These are phyloP conservation scores for Theodoxus fluviatilis DNA, from an alignment of 2,888 invertebrate genomes.

Conservation along the genomic window DNA sequence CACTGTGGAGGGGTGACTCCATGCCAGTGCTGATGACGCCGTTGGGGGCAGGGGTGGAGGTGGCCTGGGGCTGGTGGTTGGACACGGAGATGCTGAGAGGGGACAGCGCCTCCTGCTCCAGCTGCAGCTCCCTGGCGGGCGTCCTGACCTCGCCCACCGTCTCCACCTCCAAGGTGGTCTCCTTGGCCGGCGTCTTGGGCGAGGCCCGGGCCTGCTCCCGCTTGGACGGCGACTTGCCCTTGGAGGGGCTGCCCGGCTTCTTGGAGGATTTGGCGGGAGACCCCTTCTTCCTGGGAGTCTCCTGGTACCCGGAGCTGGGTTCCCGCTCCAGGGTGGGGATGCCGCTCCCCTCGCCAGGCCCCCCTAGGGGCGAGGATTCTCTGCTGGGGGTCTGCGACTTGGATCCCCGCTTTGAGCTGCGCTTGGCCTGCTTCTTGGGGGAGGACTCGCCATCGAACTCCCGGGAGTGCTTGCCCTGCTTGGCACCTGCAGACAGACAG, in stretches of 20 bases:
- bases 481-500: constrained; percentile 42
- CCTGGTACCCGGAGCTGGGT: constrained; percentile 27
- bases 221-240: too few species aligned
- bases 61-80: constrained; percentile 43
- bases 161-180: constrained; percentile 20
- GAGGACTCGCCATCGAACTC: constrained; percentile 44
- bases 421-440: constrained; percentile 43
- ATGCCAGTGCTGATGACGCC: constrained; percentile 34
- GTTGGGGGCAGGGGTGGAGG: constrained; percentile 56
- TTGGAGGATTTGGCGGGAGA: constrained; percentile 22
- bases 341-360: too few species aligned
- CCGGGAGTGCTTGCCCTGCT: constrained; percentile 46
- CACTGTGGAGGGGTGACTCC: not conserved
- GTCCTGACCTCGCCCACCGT: not conserved
- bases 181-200: constrained; percentile 25
- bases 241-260: constrained; percentile 12
- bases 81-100: constrained; percentile 31
- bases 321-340: constrained; percentile 32
- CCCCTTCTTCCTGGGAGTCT: constrained; percentile 29
- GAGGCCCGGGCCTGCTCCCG: constrained; percentile 9
- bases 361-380: constrained; percentile 35
- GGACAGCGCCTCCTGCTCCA: not conserved
- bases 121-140: too few species aligned
- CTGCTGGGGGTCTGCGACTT: constrained; percentile 38
- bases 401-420: constrained; percentile 41